Evolutionary conservation across 2,888 invertebrate genomes (phyloP).

Genomic region (Oligia strigilis): DNA sequence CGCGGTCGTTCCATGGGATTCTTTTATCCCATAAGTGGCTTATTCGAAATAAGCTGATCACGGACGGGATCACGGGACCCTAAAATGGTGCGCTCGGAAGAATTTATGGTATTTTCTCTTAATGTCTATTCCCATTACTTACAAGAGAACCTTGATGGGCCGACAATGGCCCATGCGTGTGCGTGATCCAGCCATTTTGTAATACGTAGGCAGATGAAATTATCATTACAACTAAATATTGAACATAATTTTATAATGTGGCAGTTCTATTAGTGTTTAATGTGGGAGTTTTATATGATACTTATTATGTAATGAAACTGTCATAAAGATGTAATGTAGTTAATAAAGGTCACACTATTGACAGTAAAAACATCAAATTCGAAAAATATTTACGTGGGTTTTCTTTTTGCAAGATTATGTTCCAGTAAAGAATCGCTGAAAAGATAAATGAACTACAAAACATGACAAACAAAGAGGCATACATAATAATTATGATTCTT

Average conservation of each 20-base stretch:
- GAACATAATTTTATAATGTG: constrained; percentile 52
- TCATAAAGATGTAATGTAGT: not conserved
- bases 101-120: constrained; percentile 62
- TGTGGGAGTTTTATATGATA: constrained; percentile 27
- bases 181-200: constrained; percentile 39
- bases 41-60: constrained; percentile 47
- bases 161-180: not conserved
- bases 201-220: constrained; percentile 44
- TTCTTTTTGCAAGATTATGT: not conserved
- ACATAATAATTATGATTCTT: not conserved
- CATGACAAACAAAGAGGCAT: not conserved
- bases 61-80: constrained; percentile 31
- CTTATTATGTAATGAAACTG: constrained; percentile 11
- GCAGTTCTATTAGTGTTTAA: constrained; percentile 39
- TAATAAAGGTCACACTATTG: not conserved
- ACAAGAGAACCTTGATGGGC: constrained; percentile 28
- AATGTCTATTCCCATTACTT: constrained; percentile 57
- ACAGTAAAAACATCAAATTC: not conserved
- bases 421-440: not conserved
- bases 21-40: constrained; percentile 46
- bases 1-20: constrained; percentile 5
- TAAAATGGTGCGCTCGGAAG: constrained; percentile 32
- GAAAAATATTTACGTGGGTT: not conserved
- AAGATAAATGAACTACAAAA: constrained; percentile 3
- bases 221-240: constrained; percentile 47